phyloP scores from a whole-genome alignment of 2,113 vertebrate genomes.

The Catharus minimus region DNA sequence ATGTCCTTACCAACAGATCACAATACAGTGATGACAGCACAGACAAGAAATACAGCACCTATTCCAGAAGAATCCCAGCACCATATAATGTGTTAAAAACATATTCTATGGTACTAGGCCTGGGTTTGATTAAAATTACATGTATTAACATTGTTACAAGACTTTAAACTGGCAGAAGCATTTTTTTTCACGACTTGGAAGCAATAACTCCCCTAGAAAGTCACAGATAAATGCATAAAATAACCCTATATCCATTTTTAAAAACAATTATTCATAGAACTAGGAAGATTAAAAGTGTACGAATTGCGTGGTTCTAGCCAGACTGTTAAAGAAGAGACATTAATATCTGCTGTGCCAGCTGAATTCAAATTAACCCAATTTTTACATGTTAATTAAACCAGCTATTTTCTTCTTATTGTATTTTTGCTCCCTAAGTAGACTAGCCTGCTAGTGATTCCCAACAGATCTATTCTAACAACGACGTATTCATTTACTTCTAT shows the following conservation, averaged over 20 bases:
- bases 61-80: background rate
- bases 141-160: background rate
- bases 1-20: background rate
- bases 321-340: conserved; percentile 66
- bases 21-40: background rate
- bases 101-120: background rate
- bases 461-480: conserved; percentile 91
- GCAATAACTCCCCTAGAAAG: conserved; percentile 9
- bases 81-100: background rate
- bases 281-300: conserved; percentile 55
- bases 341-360: conserved; percentile 80
- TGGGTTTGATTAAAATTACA: background rate
- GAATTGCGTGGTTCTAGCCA: conserved; percentile 60
- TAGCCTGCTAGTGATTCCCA: conserved; percentile 89
- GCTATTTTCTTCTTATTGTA: conserved; percentile 91
- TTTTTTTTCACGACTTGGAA: background rate
- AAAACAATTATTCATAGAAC: conserved; percentile 57
- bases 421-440: conserved; percentile 87
- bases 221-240: conserved; percentile 53
- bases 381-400: conserved; percentile 88
- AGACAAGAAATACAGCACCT: background rate
- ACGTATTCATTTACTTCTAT: conserved; percentile 96
- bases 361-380: conserved; percentile 86
- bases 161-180: background rate
- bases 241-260: conserved; percentile 34